phyloP scores from a whole-genome alignment of 1,140 invertebrate genomes.

The Diabrotica virgifera region DNA sequence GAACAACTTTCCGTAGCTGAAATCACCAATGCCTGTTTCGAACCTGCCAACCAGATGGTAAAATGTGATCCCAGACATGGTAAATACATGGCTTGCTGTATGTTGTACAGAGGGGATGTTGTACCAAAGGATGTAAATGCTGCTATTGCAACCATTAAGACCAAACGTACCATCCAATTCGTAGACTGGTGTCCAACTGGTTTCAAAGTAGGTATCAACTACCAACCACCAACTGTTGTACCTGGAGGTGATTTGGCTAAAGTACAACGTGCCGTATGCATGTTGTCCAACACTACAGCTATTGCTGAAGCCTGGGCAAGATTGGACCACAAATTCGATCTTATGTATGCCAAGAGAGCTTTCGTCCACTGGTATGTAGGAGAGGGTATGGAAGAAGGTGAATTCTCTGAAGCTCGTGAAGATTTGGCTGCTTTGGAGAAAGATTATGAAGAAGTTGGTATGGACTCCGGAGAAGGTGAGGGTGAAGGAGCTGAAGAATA shows the following conservation, averaged over 20 bases:
- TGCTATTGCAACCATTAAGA: constrained; percentile 79
- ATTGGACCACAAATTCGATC: constrained; percentile 77
- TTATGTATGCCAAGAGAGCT: constrained; percentile 76
- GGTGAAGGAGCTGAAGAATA: constrained; percentile 45
- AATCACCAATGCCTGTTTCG: constrained; percentile 66
- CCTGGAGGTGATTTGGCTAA: constrained; percentile 68
- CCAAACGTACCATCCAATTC: constrained; percentile 65
- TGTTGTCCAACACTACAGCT: constrained; percentile 65
- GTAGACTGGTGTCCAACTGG: constrained; percentile 72
- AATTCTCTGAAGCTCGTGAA: constrained; percentile 82
- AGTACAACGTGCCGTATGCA: constrained; percentile 65
- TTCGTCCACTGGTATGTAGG: constrained; percentile 77
- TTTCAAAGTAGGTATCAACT: constrained; percentile 71
- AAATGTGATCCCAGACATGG: constrained; percentile 65
- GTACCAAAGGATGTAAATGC: constrained; percentile 63
- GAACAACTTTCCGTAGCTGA: constrained; percentile 67
- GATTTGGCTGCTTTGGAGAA: constrained; percentile 78
- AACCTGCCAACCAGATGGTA: constrained; percentile 66
- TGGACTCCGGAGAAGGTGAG: constrained; percentile 42
- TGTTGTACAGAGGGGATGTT: constrained; percentile 66
- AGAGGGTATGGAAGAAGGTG: constrained; percentile 77
- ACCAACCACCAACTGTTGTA: constrained; percentile 70
- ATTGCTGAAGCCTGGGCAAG: constrained; percentile 68
- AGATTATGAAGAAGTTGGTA: constrained; percentile 64
- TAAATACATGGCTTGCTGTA: constrained; percentile 73